phyloP scores from a whole-genome alignment of 2,113 vertebrate species.

The Maylandia zebra region DNA sequence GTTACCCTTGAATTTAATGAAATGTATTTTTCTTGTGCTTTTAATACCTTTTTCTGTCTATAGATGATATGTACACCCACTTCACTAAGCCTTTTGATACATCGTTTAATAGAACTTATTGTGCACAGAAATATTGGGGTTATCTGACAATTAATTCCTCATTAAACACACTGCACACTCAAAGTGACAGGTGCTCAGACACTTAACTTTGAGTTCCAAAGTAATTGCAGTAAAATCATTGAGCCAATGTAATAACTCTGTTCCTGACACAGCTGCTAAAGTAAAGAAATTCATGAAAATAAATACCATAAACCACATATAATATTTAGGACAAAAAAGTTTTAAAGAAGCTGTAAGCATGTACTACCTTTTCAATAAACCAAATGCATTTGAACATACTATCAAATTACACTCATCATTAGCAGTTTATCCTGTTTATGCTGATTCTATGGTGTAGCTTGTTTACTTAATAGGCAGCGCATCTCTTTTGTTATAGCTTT shows the following conservation, averaged over 20 bases:
- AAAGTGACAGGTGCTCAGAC: not conserved
- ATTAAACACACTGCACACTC: not conserved
- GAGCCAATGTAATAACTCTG: not conserved
- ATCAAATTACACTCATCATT: not conserved
- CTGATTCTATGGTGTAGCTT: not conserved
- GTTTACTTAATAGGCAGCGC: not conserved
- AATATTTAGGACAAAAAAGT: not conserved
- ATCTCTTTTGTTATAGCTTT: not conserved
- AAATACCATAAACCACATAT: not conserved
- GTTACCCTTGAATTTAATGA: not conserved
- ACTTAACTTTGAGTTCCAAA: not conserved
- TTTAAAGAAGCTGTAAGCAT: not conserved
- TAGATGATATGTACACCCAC: not conserved
- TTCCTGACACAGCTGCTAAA: not conserved
- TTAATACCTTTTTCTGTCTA: not conserved
- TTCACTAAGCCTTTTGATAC: not conserved
- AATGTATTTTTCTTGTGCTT: not conserved
- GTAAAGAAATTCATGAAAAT: not conserved
- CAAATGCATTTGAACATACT: not conserved
- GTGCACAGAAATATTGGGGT: not conserved
- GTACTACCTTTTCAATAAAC: not conserved
- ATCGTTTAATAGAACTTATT: not conserved
- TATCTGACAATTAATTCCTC: not conserved
- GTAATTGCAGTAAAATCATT: not conserved
- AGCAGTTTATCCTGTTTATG: fast-evolving